Percentiles rank a stretch among this genome's conserved stretches.
Conservation (phyloP, 2,113 vertebrate genomes). For the Oplegnathus fasciatus region DNA sequence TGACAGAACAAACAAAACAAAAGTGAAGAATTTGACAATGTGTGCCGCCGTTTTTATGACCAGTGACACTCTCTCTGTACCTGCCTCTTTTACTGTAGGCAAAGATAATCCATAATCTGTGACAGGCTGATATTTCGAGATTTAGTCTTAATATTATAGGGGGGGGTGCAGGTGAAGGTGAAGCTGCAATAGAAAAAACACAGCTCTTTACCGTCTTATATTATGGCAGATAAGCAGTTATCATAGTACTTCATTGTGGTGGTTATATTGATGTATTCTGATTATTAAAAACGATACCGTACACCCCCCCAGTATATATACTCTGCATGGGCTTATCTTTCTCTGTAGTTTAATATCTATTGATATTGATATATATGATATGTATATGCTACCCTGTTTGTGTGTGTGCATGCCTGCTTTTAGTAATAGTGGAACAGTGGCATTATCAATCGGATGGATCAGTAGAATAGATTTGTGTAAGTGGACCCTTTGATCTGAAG, state of each 20-base stretch:
- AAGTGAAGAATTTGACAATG: background rate
- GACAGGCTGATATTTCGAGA: slow-evolving; percentile 23
- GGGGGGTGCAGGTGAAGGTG: background rate
- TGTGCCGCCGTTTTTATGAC: background rate
- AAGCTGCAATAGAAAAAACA: background rate
- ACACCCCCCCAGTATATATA: background rate
- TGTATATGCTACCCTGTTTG: slow-evolving; percentile 22
- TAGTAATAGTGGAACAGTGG: slow-evolving; percentile 33
- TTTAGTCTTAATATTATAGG: background rate
- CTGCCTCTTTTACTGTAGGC: background rate
- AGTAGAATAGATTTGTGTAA: slow-evolving; percentile 72
- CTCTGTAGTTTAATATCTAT: background rate
- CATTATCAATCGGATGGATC: slow-evolving; percentile 62
- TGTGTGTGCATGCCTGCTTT: slow-evolving; percentile 10
- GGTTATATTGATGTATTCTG: slow-evolving; percentile 23
- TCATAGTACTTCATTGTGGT: slow-evolving; percentile 1
- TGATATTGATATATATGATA: too few species aligned
- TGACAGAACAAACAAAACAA: slow-evolving; percentile 28
- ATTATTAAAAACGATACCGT: background rate
- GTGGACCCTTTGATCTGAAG: slow-evolving; percentile 75
- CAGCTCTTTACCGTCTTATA: background rate
- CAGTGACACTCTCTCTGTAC: background rate
- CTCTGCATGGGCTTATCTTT: background rate
- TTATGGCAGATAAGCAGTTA: background rate
- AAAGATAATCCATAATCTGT: slow-evolving; percentile 40